Conservation (phyloP, 2,888 invertebrate genomes). For the Lasioglossum leucozonium region DNA sequence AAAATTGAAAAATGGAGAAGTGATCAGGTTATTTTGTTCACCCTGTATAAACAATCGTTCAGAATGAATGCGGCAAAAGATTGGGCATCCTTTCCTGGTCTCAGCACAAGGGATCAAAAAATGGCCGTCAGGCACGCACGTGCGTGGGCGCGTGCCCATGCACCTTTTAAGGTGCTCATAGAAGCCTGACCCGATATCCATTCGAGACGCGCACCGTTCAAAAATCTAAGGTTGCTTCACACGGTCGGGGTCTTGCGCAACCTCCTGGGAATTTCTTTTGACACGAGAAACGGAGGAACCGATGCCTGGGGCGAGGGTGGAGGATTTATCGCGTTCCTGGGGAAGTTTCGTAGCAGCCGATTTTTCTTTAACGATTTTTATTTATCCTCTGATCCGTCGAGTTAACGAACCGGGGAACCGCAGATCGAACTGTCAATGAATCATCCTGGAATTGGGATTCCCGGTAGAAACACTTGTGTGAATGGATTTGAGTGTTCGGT, state of each 20-base stretch:
- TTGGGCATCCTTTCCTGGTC: neutral
- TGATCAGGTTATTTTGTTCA: neutral
- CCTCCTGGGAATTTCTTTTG: slow-evolving; percentile 7
- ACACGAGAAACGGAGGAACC: neutral
- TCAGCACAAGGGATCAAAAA: slow-evolving; percentile 6
- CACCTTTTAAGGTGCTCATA: slow-evolving; percentile 46
- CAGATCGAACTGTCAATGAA: neutral
- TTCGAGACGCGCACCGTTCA: neutral
- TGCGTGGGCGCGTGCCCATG: slow-evolving; percentile 65
- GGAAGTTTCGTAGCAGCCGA: neutral
- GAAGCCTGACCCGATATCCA: slow-evolving; percentile 13
- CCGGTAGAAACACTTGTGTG: neutral
- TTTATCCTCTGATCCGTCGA: neutral
- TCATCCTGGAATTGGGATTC: neutral
- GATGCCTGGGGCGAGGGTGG: neutral
- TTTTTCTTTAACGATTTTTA: neutral
- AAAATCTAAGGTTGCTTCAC: slow-evolving; percentile 8
- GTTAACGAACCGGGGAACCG: neutral
- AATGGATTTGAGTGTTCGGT: neutral
- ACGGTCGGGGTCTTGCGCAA: neutral
- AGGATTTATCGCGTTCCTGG: neutral
- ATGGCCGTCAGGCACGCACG: slow-evolving; percentile 33
- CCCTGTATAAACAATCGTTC: neutral
- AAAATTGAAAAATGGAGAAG: neutral
- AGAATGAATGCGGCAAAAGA: neutral